A percentile compares a stretch with the other conserved stretches of the same genome.
These are phyloP conservation scores for Brachypodius melanocephalos DNA, from an alignment of 2,113 vertebrate species.

Conservation along the genomic window DNA sequence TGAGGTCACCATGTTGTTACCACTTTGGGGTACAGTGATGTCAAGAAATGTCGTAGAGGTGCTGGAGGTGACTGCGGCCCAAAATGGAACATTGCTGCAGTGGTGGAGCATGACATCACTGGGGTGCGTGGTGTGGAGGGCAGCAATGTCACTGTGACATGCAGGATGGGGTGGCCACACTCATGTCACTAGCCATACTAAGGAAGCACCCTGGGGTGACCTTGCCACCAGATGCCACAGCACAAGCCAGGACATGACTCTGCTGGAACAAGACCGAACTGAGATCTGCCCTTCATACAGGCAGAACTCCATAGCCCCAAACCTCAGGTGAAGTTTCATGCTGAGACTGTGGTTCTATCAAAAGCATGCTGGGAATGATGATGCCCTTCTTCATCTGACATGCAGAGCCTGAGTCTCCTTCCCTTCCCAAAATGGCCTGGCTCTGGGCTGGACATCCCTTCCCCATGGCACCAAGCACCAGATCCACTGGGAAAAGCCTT, in stretches of 20 bases:
- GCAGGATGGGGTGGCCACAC: rapidly evolving
- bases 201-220: background rate
- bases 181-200: background rate
- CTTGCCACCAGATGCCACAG: background rate
- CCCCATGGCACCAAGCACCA: background rate
- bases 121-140: background rate
- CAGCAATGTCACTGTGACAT: background rate
- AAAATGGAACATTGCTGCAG: background rate
- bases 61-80: background rate
- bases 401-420: background rate
- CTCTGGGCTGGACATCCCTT: background rate
- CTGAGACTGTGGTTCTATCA: background rate
- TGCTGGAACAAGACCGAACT: background rate
- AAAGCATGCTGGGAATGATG: background rate
- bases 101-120: background rate
- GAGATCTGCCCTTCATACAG: background rate
- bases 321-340: background rate
- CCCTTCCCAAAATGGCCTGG: background rate
- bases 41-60: rapidly evolving
- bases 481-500: background rate
- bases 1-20: background rate
- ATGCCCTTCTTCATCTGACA: background rate
- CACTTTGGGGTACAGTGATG: rapidly evolving
- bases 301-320: background rate
- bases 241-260: background rate